phyloP scores from a whole-genome alignment of 30 jellyfish, hydroid and myxozoan species.

The Mastigias papua region DNA sequence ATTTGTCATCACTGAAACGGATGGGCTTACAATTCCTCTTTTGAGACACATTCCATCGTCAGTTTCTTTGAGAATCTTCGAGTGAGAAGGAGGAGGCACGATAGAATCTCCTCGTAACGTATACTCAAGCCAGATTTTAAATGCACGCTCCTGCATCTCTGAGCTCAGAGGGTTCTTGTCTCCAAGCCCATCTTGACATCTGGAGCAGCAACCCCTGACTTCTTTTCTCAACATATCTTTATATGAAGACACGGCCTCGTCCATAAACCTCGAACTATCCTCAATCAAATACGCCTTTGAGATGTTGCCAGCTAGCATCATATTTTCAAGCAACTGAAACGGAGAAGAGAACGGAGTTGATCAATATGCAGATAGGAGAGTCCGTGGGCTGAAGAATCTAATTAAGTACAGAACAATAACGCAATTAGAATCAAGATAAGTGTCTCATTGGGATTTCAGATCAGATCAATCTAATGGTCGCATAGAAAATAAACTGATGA shows the following conservation, averaged over 20 bases:
- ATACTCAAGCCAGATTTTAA: slow-evolving; percentile 27
- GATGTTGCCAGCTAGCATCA: slow-evolving; percentile 1
- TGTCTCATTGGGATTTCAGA: not conserved
- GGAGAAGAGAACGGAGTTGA: not conserved
- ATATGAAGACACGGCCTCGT: slow-evolving; percentile 20
- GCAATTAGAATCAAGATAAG: slow-evolving; percentile 18
- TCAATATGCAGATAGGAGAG: slow-evolving; percentile 13
- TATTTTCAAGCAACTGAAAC: slow-evolving; percentile 34
- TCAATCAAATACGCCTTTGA: slow-evolving; percentile 38
- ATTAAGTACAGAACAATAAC: slow-evolving; percentile 32
- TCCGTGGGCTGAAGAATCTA: slow-evolving; percentile 59
- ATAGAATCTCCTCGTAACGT: not conserved
- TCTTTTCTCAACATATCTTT: slow-evolving; percentile 40
- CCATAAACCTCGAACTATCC: slow-evolving; percentile 50
- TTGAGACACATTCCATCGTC: not conserved
- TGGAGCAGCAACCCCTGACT: not conserved
- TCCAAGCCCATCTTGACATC: not conserved
- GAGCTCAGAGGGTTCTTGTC: not conserved
- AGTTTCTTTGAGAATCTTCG: not conserved
- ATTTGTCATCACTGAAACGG: slow-evolving; percentile 7
- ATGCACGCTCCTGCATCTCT: not conserved
- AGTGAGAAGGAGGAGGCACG: not conserved
- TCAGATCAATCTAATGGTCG: not conserved
- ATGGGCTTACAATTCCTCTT: not conserved
- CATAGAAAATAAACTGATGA: not conserved